Evolutionary conservation across 1,140 invertebrate genomes (phyloP).

Genomic region (Lanistes nyassanus): DNA sequence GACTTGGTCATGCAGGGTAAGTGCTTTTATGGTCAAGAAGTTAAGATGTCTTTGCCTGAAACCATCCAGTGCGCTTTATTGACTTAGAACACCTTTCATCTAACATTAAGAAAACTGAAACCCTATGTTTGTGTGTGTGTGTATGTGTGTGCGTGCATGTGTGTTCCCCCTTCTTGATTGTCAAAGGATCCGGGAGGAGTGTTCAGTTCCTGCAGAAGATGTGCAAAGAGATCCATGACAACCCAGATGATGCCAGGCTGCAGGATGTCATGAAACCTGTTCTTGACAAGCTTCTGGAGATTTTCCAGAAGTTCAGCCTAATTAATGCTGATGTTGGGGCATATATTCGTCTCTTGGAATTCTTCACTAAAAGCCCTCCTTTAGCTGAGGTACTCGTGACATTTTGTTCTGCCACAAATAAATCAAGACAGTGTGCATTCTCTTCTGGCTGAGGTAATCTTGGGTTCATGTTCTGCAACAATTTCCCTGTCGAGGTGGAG

Average conservation of each 20-base stretch:
- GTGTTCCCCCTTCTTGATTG: conserved; percentile 27
- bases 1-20: conserved; percentile 28
- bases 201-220: conserved; percentile 31
- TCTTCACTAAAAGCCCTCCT: conserved; percentile 54
- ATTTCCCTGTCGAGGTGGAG: too few relatives aligned
- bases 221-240: conserved; percentile 28
- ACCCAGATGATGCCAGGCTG: conserved; percentile 53
- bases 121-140: not conserved
- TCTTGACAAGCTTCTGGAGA: conserved; percentile 51
- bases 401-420: conserved; percentile 3
- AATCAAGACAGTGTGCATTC: too few relatives aligned
- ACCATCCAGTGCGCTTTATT: not conserved
- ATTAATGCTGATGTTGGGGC: conserved; percentile 48
- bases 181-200: not conserved
- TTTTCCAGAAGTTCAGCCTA: conserved; percentile 47
- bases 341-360: conserved; percentile 55
- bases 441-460: too few relatives aligned
- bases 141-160: not conserved
- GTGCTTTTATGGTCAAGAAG: not conserved
- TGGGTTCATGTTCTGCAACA: too few relatives aligned
- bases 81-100: conserved; percentile 1
- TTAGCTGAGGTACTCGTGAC: conserved; percentile 71
- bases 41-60: not conserved
- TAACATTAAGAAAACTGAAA: not conserved
- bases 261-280: conserved; percentile 49